phyloP scores from a whole-genome alignment of 64 coral and sea anemone genomes.

The Hydrozoanthus tunicans region DNA sequence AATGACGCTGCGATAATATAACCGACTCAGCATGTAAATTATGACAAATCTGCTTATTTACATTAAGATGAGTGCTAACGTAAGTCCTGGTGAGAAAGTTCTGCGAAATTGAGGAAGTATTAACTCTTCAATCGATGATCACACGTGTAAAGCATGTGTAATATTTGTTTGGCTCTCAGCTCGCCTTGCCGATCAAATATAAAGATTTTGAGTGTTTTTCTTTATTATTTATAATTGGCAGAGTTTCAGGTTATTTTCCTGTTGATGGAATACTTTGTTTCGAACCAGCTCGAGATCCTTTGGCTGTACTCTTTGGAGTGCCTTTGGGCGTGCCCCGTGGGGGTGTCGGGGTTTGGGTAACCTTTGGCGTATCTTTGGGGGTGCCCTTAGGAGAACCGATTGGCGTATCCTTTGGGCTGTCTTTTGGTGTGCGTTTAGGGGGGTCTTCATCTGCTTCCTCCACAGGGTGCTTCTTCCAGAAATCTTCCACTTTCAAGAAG shows the following conservation, averaged over 20 bases:
- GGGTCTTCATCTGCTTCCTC: conserved; percentile 70
- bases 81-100: not conserved
- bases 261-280: not conserved
- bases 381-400: not conserved
- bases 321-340: not conserved
- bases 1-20: not conserved
- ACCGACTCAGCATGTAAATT: not conserved
- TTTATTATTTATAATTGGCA: not conserved
- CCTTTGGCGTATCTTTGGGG: conserved; percentile 34
- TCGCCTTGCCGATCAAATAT: not conserved
- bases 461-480: conserved; percentile 92
- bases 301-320: conserved; percentile 33
- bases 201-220: not conserved
- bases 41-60: conserved; percentile 7
- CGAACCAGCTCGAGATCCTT: not conserved
- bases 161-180: not conserved
- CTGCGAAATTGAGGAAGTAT: not conserved
- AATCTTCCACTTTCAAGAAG: conserved; percentile 94
- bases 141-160: not conserved
- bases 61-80: not conserved
- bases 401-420: not conserved
- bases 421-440: not conserved
- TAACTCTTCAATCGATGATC: not conserved
- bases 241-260: not conserved
- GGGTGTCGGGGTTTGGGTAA: conserved; percentile 11